Evolutionary conservation across 2,888 invertebrate genomes (phyloP), one percentile per base, ranked within the genome.

Genomic region (Drosophila longiperda): DNA sequence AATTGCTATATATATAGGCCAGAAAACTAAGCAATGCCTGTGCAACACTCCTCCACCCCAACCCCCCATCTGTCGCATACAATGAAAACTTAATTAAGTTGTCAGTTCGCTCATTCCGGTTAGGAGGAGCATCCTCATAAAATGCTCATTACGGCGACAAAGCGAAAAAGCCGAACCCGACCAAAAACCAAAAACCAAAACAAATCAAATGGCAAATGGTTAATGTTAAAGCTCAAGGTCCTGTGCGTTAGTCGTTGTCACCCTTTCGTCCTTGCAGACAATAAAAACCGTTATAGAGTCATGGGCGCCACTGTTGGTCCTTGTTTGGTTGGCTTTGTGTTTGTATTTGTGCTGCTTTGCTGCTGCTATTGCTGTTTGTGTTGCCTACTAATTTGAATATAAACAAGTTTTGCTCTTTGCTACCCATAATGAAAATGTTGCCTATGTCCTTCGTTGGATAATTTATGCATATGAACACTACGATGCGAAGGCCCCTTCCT

Each of bases 311-410:
- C 65, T 40, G 42, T 49, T 57, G n/a, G 53, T 50, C 50, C 58
- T 53, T 63, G 40, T 55, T 57, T 57, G 40, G 54, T 65, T 40
- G 23, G 54, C 57, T 63, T 64, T 59, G 63, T 26, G 26, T 70
- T 50, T 67, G 26, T 26, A 26, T 26, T 15, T 74, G 9, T 42
- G 23, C 15, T 23, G 20, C 20, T 20, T 3, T 26, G 26, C 26
- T 2, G 26, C 26, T 42, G 11, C 45, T 7, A 20, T 57, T 34
- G 4, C 40, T 87, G 75, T 87, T 80, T 87, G 79, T 72, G 83
- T 75, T 89, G 89, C 88, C 87, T 87, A 87, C 86, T 87, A 87
- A 89, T 87, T 89, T 87, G 82, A 87, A 87, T 87, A 87, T 89
- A 87, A 87, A 87, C 87, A 87, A 87, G 87, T 87, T 87, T 80